Evolutionary conservation across 2,113 vertebrate species (phyloP).

Genomic region (Bagarius yarrelli): DNA sequence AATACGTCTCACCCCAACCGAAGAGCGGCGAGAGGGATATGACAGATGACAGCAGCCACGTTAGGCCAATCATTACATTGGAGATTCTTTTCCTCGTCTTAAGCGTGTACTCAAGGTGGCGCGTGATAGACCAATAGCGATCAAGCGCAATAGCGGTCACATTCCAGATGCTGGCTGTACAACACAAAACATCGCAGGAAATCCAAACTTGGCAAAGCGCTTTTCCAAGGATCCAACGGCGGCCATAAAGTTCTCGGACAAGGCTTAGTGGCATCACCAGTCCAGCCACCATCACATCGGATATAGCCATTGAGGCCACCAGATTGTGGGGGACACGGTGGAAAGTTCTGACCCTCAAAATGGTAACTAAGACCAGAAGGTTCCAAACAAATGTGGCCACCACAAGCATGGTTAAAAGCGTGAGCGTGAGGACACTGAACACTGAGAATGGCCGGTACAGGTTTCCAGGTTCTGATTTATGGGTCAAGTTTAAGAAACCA

Average conservation of each 20-base stretch:
- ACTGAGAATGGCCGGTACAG: conserved; percentile 75
- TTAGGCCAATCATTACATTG: conserved; percentile 89
- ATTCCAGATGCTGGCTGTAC: conserved; percentile 98
- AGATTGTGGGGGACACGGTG: conserved; percentile 95
- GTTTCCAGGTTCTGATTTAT: conserved; percentile 60
- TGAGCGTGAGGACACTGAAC: conserved; percentile 82
- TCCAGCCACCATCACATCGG: conserved; percentile 90
- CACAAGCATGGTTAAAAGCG: conserved; percentile 83
- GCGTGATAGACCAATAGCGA: conserved; percentile 96
- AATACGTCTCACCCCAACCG: conserved; percentile 93
- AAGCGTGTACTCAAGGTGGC: conserved; percentile 90
- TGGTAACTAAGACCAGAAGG: conserved; percentile 88
- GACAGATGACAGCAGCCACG: conserved; percentile 86
- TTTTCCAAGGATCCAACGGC: conserved; percentile 85
- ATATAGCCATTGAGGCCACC: conserved; percentile 92
- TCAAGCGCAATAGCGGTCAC: conserved; percentile 94
- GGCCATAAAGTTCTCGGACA: conserved; percentile 82
- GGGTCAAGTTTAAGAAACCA: conserved; percentile 58
- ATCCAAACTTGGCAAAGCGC: conserved; percentile 91
- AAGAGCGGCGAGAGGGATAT: conserved; percentile 91
- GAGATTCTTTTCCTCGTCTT: conserved; percentile 83
- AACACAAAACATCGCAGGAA: conserved; percentile 91
- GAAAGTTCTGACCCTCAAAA: conserved; percentile 87
- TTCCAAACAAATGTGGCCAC: conserved; percentile 93
- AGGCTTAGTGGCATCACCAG: conserved; percentile 95